Base-by-base conservation (phyloP, 2,113 vertebrate genomes). In the Dipodomys merriami region DNA sequence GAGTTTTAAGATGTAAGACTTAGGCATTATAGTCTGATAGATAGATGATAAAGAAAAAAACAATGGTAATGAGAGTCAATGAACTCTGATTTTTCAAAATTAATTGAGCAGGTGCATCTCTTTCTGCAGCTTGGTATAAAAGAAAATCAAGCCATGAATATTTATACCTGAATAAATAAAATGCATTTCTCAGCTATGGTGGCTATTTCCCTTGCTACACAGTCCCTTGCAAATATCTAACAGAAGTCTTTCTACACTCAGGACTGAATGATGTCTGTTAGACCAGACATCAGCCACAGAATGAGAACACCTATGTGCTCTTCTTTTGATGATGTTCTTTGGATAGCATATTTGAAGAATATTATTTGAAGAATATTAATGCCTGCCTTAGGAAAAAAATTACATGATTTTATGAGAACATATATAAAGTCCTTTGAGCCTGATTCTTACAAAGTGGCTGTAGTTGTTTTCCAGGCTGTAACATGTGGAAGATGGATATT, bases 111-210 rank as follows among this genome's bases (percentile, higher is more conserved):
- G 19, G 13, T 25, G 18, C 35, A 39, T 81, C 22, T 88, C 18
- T 83, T 19, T 85, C 22, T 16, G 20, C 12, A 89, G 18, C 9
- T 78, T 91, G 23, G 77, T 49, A n/a, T 64, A 69, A 82, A 88
- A 93, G 33, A 77, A 57, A 88, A 82, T 79, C 83, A 77, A 90
- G 33, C 8, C 29, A 30, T 23, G 49, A 62, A 60, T 33, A 67
- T 76, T 89, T 93, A 29, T n/a, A 44, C 53, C 83, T 74, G 15
- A 73, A 33, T 62, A 93, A 22, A 23, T 83, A 88, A 88, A 88
- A 74, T 49, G 22, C 68, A 16, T 88, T 88, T 64, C 7, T 30
- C 27, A 88, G 67, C 35, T 90, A 33, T 76, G 35, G 13, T 16
- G 35, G n/a, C 3, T 73, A 6, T 65, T 81, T 67, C 92, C 73